A percentile compares a stretch with the other conserved stretches of the same genome.
These are phyloP conservation scores for Drosophila heteroneura DNA, from an alignment of 2,888 invertebrate genomes.

Conservation along the genomic window DNA sequence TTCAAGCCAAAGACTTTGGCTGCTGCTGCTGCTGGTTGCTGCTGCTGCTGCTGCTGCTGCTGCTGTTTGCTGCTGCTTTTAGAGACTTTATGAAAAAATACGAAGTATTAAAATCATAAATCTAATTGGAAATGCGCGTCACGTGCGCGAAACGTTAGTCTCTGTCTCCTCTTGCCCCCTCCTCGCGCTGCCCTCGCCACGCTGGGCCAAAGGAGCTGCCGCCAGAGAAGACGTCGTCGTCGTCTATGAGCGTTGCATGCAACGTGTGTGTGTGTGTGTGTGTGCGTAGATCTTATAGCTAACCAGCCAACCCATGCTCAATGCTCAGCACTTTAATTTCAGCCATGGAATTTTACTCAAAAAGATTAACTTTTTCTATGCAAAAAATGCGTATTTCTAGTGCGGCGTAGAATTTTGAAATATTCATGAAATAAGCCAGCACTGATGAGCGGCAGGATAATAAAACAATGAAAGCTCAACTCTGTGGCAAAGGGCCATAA, in stretches of 20 bases:
- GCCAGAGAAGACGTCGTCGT: conserved; percentile 15
- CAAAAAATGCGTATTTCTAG: conserved; percentile 52
- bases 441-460: conserved; percentile 63
- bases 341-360: conserved; percentile 71
- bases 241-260: conserved; percentile 61
- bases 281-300: conserved; percentile 32
- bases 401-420: conserved; percentile 66
- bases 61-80: conserved; percentile 26
- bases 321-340: conserved; percentile 64
- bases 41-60: conserved; percentile 14
- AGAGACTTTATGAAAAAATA: conserved; percentile 80
- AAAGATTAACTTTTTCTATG: conserved; percentile 77
- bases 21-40: conserved; percentile 13
- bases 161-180: conserved; percentile 52
- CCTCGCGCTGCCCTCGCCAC: conserved; percentile 15
- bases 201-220: conserved; percentile 38
- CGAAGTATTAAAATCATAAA: conserved; percentile 83
- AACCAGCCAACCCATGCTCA: conserved; percentile 11
- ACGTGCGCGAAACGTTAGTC: conserved; percentile 82
- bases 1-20: conserved; percentile 44
- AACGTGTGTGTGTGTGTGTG: conserved; percentile 38
- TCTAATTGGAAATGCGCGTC: conserved; percentile 82
- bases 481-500: conserved; percentile 65
- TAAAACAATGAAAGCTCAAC: conserved; percentile 77
- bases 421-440: conserved; percentile 68